Evolutionary conservation across 2,113 vertebrate genomes (phyloP), one percentile per base, ranked within the genome.

Genomic region (Nymphicus hollandicus): DNA sequence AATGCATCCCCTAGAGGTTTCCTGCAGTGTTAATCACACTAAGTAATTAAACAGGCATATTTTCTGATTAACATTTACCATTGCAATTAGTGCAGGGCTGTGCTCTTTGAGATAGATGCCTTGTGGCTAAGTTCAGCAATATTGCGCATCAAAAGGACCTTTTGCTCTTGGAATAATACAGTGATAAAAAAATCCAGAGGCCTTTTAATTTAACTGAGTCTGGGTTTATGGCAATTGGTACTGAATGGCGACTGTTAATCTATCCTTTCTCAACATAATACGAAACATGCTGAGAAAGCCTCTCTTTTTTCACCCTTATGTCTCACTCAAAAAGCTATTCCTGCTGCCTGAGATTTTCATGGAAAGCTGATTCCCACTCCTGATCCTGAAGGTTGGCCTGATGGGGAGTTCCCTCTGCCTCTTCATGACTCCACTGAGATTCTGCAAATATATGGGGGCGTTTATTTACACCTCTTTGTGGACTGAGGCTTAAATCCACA

Each of bases 31-130:
- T 96, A 96, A 97, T 96, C 94, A 93, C 95, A 89, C 63, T 39
- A 66, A 95, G 89, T 89, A 96, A 97, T 97, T 97, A 97, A 97
- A 78, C 72, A 80, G 91, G 63, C 95, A 63, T 94, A 93, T 96
- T 96, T 96, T 95, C 92, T 95, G 89, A 97, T 96, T 97, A 97
- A 95, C 85, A 17, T 96, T 97, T 95, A 87, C 92, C 80, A 71
- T 17, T 66, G 77, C 92, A 96, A 95, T 97, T 97, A 97, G 70
- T 10, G 1, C 23, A 77, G 90, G 79, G 69, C 89, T 81, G 71
- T 81, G 72, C 86, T 92, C 93, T 96, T 94, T 1, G 3, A 96
- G 89, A 92, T 58, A 79, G 55, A 91, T 95, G 93, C 87, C 93
- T 93, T 50, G 85, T 78, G 80, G 95, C 80, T 87, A 93, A 81